phyloP scores from a whole-genome alignment of 2,113 vertebrate species.

The Xenopus borealis region DNA sequence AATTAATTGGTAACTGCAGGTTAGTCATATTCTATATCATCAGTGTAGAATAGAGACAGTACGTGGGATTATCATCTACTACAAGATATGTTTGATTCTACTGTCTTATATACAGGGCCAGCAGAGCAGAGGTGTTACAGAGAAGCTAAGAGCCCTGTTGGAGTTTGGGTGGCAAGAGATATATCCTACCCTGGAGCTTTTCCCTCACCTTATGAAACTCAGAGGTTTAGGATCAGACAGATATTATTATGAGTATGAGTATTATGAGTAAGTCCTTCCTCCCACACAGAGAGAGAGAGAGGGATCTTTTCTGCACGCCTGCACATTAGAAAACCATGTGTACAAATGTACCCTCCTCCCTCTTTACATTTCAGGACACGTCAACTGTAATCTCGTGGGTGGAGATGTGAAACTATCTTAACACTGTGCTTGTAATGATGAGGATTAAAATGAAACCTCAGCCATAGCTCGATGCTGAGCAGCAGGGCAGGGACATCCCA shows the following conservation, averaged over 20 bases:
- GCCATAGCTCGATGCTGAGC: not conserved
- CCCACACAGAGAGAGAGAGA: conserved; percentile 11
- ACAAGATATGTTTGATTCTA: not conserved
- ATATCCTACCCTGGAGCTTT: not conserved
- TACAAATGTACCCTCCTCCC: not conserved
- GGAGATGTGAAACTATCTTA: conserved; percentile 29
- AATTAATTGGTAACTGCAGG: too few relatives aligned
- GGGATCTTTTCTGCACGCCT: not conserved
- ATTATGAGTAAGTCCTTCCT: conserved; percentile 1
- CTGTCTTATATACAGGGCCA: not conserved
- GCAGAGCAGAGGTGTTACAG: too few relatives aligned
- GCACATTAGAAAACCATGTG: conserved; percentile 5
- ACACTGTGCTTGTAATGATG: not conserved
- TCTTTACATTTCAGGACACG: conserved; percentile 11
- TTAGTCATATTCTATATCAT: too few relatives aligned
- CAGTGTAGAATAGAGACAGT: too few relatives aligned
- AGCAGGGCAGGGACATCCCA: not conserved
- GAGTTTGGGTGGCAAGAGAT: not conserved
- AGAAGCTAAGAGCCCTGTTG: not conserved
- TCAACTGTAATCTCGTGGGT: conserved; percentile 32
- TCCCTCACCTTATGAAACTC: too few relatives aligned
- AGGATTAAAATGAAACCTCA: conserved; percentile 4
- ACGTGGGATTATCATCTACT: not conserved
- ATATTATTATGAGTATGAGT: not conserved
- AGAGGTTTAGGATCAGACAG: conserved; percentile 10